Percentiles rank a stretch among this genome's conserved stretches.
These are phyloP conservation scores for Nomada lathburiana DNA, from an alignment of 2,888 invertebrate species.

Conservation along the genomic window DNA sequence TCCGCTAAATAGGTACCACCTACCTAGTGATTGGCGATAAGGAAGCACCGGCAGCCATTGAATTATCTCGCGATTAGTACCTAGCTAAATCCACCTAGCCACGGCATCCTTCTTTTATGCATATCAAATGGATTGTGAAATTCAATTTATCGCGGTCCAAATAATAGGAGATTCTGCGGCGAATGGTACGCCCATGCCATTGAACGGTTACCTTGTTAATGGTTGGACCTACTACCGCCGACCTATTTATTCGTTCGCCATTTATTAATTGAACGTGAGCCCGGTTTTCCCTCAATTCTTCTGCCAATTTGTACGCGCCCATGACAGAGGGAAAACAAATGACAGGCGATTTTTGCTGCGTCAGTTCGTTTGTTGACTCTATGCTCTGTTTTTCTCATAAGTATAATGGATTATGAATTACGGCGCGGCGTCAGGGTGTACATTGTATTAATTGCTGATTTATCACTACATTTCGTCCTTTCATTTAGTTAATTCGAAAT, in stretches of 20 bases:
- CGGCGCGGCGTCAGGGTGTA: not conserved
- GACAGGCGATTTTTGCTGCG: conserved; percentile 3
- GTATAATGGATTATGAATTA: not conserved
- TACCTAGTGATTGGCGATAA: conserved; percentile 3
- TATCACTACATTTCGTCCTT: too few relatives aligned
- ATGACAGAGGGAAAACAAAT: conserved; percentile 18
- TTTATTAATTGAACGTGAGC: conserved; percentile 42
- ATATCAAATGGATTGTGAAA: conserved; percentile 47
- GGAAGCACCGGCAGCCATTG: not conserved
- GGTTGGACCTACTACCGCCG: conserved; percentile 3
- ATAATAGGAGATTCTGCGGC: conserved; percentile 27
- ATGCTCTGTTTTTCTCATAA: not conserved
- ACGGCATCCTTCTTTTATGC: conserved; percentile 35
- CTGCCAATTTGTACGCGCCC: not conserved
- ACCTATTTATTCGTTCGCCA: conserved; percentile 39
- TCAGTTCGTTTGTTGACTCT: not conserved
- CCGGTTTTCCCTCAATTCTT: conserved; percentile 16
- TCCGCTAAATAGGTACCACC: too few relatives aligned
- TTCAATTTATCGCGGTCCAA: conserved; percentile 43
- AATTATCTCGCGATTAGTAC: conserved; percentile 21
- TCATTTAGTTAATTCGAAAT: too few relatives aligned
- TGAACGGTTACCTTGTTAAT: conserved; percentile 36
- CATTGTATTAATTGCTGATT: not conserved
- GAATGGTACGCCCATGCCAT: not conserved
- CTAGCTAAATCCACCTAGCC: conserved; percentile 5